These are phyloP conservation scores for Puffinus mauretanicus DNA, from an alignment of 2,113 vertebrate genomes.

Conservation along the genomic window DNA sequence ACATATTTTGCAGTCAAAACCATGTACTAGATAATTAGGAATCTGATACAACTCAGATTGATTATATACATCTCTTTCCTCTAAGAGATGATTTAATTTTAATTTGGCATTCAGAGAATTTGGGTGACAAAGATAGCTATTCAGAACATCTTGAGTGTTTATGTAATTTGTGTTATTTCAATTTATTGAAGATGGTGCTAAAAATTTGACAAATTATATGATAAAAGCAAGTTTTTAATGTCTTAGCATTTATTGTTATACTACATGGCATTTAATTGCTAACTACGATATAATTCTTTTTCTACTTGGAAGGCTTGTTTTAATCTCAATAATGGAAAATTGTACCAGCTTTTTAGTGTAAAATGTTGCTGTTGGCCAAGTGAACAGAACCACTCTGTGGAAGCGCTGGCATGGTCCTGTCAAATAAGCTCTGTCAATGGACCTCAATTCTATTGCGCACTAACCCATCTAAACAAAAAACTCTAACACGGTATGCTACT, in stretches of 20 bases:
- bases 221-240: background rate
- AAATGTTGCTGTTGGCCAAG: background rate
- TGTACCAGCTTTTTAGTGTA: background rate
- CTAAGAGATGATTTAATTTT: background rate
- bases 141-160: background rate
- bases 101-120: background rate
- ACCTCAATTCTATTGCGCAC: background rate
- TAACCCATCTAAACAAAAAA: background rate
- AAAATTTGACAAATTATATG: background rate
- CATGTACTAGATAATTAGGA: background rate
- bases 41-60: background rate
- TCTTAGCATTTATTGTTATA: background rate
- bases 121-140: background rate
- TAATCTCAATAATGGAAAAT: constrained; percentile 19
- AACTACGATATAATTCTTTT: background rate
- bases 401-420: background rate
- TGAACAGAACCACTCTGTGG: background rate
- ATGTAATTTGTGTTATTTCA: background rate
- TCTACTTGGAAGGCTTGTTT: constrained; percentile 10
- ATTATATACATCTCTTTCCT: background rate
- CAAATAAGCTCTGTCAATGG: background rate
- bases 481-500: background rate
- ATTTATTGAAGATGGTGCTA: background rate
- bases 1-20: background rate
- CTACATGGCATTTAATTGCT: background rate